Conservation (phyloP, 1,140 invertebrate genomes). For the Zaprionus taronus region DNA sequence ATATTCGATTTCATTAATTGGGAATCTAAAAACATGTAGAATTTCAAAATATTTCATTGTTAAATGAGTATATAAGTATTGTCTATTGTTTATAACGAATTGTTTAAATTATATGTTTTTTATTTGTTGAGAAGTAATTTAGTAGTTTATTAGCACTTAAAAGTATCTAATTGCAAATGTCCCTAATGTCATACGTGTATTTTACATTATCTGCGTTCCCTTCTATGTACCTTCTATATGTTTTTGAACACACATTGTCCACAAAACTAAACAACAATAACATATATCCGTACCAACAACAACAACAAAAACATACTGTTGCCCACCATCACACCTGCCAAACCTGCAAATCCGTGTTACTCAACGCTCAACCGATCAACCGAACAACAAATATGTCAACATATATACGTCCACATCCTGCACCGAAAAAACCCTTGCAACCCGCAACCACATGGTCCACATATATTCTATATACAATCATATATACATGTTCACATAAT, state of each 20-base stretch:
- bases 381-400: slow-evolving; percentile 4
- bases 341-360: background rate
- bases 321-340: background rate
- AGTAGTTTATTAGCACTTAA: slow-evolving; percentile 5
- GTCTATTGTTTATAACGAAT: background rate
- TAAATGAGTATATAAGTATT: background rate
- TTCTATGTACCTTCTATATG: slow-evolving; percentile 57
- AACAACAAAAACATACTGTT: background rate
- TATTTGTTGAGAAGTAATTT: background rate
- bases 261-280: slow-evolving; percentile 65
- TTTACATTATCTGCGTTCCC: slow-evolving; percentile 48
- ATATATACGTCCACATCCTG: background rate
- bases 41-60: slow-evolving; percentile 1
- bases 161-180: slow-evolving; percentile 53
- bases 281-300: slow-evolving; percentile 22
- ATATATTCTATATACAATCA: slow-evolving; percentile 47
- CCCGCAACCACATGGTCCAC: slow-evolving; percentile 33
- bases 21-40: background rate
- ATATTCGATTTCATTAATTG: background rate
- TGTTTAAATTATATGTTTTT: background rate
- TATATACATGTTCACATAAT: slow-evolving; percentile 61
- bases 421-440: slow-evolving; percentile 7
- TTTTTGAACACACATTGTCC: slow-evolving; percentile 41
- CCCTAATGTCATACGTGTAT: slow-evolving; percentile 34
- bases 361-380: background rate